Evolutionary conservation across 1,140 invertebrate species (phyloP), one percentile per base, ranked within the genome.

Genomic region (Thaumetopoea pityocampa): DNA sequence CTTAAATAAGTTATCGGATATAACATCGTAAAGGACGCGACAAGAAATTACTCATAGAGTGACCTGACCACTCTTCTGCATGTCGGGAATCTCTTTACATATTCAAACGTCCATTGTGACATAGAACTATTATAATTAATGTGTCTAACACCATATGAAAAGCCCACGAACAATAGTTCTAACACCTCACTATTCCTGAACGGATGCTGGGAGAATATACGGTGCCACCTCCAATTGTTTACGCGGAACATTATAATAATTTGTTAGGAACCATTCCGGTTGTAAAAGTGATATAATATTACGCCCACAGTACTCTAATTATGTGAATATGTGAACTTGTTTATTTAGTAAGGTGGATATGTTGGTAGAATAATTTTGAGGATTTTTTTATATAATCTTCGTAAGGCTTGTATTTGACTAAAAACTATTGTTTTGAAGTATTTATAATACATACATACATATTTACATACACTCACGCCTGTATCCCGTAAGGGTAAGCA

Each of bases 241-340:
- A 44, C 44, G 22, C 19, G 22, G 11, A 41, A 41, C 30, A 33
- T 33, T 11, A 11, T 33, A 14, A 17, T 4, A 41, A 30, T 14
- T 14, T 22, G 37, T 41, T 41, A n/a, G n/a, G n/a, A n/a, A n/a
- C n/a, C n/a, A n/a, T n/a, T n/a, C n/a, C 27, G 30, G 18, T 41
- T 5, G 30, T 43, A 53, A 53, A 59, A n/a, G n/a, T n/a, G n/a
- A n/a, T 38, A 52, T 32, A 47, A 58, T 51, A 55, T 44, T 49
- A 36, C 74, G 49, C 70, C 71, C 59, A 78, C 73, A 58, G 32
- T 50, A 33, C 47, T 32, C 58, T 67, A 71, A 68, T 72, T 70
- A 72, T 64, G 55, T 66, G 19, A 47, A 66, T 65, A 62, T 63
- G 61, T 58, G 60, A 56, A 61, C 54, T 51, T 50, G n/a, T 26